Conservation (phyloP, 2,797 vertebrate genomes). For the Aplochiton taeniatus region DNA sequence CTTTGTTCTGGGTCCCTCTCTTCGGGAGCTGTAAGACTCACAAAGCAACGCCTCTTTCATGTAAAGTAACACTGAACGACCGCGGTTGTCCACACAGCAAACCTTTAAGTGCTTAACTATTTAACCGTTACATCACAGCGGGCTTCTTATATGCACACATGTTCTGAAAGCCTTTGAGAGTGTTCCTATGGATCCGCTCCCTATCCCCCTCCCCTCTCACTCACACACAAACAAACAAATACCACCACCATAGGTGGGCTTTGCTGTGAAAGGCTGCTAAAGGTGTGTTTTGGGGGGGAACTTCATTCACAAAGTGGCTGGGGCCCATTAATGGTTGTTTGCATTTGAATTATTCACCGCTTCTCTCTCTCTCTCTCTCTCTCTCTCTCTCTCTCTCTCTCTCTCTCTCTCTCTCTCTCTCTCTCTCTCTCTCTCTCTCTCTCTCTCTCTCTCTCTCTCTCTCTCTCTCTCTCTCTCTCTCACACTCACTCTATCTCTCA, state of each 20-base stretch:
- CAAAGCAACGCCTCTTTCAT: not conserved
- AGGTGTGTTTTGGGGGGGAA: constrained; percentile 31
- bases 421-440: constrained; percentile 9
- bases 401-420: not conserved
- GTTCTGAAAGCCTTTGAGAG: constrained; percentile 58
- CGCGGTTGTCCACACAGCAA: constrained; percentile 44
- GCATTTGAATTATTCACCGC: constrained; percentile 64
- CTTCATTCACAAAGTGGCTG: constrained; percentile 54
- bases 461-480: not conserved
- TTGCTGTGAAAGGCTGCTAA: constrained; percentile 39
- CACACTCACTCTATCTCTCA: too few relatives aligned
- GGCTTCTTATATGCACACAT: too few relatives aligned
- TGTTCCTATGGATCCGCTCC: constrained; percentile 30
- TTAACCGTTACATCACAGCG: too few relatives aligned
- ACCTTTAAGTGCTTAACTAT: constrained; percentile 30
- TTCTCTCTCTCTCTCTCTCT: not conserved
- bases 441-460: too few relatives aligned
- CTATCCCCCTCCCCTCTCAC: not conserved
- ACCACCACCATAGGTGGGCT: constrained; percentile 1
- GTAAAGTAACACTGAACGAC: constrained; percentile 19
- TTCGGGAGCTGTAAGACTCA: not conserved
- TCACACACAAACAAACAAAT: too few relatives aligned
- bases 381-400: not conserved
- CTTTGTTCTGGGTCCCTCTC: not conserved
- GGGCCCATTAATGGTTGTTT: constrained; percentile 29